Evolutionary conservation across 1,140 invertebrate genomes (phyloP).

Genomic region (Anthonomus grandis): DNA sequence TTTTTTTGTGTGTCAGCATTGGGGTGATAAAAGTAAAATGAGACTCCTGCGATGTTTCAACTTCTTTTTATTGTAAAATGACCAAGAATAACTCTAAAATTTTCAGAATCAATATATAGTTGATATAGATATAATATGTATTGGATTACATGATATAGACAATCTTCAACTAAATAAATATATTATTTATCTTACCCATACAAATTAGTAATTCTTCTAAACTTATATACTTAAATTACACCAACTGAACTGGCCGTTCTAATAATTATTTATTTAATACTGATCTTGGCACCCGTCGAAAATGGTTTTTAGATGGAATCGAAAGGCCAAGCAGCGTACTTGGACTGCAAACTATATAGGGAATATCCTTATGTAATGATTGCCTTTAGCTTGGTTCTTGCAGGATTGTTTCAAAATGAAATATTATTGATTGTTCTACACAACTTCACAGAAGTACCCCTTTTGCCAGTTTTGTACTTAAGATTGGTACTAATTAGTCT

Average conservation of each 20-base stretch:
- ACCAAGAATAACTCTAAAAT: conserved; percentile 51
- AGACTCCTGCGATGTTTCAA: conserved; percentile 24
- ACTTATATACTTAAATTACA: conserved; percentile 31
- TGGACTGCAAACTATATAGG: conserved; percentile 12
- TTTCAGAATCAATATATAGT: conserved; percentile 47
- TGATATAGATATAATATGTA: conserved; percentile 48
- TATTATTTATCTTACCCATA: conserved; percentile 31
- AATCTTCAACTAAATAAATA: conserved; percentile 38
- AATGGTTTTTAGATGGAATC: conserved; percentile 29
- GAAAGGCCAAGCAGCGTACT: conserved; percentile 23
- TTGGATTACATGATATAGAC: conserved; percentile 46
- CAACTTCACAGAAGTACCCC: not conserved
- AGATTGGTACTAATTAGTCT: too few species aligned
- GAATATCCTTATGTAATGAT: conserved; percentile 9
- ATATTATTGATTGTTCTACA: not conserved
- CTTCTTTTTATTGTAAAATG: conserved; percentile 49
- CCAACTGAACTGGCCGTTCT: conserved; percentile 46
- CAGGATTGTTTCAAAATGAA: not conserved
- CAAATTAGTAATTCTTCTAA: conserved; percentile 28
- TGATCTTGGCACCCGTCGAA: conserved; percentile 46
- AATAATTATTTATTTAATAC: too few species aligned
- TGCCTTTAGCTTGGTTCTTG: conserved; percentile 23
- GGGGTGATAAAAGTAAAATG: conserved; percentile 1
- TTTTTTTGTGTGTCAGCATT: too few species aligned
- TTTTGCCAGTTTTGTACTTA: not conserved